Evolutionary conservation across 1,140 invertebrate genomes (phyloP), one percentile per base, ranked within the genome.

Genomic region (Elysia chlorotica): DNA sequence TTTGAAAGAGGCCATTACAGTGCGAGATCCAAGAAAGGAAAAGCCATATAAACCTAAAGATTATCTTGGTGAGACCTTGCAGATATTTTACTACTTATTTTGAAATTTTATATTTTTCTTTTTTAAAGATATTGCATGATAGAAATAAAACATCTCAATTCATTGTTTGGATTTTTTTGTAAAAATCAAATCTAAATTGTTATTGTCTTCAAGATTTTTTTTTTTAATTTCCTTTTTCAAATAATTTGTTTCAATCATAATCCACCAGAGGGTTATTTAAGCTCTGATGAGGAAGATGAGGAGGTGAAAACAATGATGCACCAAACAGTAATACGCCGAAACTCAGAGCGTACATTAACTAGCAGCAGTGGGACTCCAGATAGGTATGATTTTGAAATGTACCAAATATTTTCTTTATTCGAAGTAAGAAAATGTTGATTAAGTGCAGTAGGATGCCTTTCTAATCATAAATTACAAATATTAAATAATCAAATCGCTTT

Each of bases 1-100:
- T 0, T 61, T 82, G 14, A 74, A 71, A 65, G 71, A 69, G n/a
- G 75, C 82, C 10, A 68, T 82, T 53, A 73, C 76, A 36, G 75
- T 80, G 23, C 76, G 69, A 59, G 72, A 74, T 33, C 65, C 65
- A 38, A 14, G 65, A 28, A n/a, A n/a, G n/a, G n/a, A n/a, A n/a
- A n/a, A n/a, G n/a, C n/a, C n/a, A n/a, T n/a, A n/a, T n/a, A n/a
- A n/a, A n/a, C 33, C 35, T 30, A 33, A 63, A 25, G 14, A 59
- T 48, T 48, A 10, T 48, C n/a, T 14, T 48, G 10, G n/a, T 48
- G 41, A 48, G n/a, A 48, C 41, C 41, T 14, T 48, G n/a, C n/a
- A n/a, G n/a, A n/a, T n/a, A n/a, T n/a, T n/a, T n/a, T n/a, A n/a
- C n/a, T n/a, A n/a, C n/a, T n/a, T n/a, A n/a, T n/a, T n/a, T n/a